phyloP scores from a whole-genome alignment of 2,888 invertebrate species.

The Diplazon laetatorius region DNA sequence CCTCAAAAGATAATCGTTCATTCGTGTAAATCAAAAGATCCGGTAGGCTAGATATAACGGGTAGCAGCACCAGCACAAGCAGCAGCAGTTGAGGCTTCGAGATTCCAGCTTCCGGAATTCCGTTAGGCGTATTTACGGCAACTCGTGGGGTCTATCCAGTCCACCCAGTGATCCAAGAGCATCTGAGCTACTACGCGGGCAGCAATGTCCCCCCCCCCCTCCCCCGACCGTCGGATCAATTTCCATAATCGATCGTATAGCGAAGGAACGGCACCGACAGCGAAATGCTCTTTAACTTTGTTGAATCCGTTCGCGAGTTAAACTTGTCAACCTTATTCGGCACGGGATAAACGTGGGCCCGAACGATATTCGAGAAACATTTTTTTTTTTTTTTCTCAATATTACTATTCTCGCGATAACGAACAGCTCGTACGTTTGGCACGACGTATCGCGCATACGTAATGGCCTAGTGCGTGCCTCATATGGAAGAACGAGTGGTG shows the following conservation, averaged over 20 bases:
- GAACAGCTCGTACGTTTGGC: background rate
- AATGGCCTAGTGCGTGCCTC: background rate
- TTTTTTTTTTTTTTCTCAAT: constrained; percentile 14
- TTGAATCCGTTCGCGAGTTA: background rate
- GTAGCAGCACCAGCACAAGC: constrained; percentile 44
- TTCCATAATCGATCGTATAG: constrained; percentile 66
- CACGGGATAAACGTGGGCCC: constrained; percentile 14
- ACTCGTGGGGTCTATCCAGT: constrained; percentile 30
- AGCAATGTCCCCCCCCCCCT: too few relatives aligned
- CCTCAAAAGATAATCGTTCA: constrained; percentile 35
- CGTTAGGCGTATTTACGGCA: constrained; percentile 50
- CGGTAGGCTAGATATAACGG: constrained; percentile 51
- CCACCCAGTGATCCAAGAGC: too few relatives aligned
- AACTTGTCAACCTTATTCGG: background rate
- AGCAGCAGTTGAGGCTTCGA: constrained; percentile 35
- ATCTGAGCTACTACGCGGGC: too few relatives aligned
- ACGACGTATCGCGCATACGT: constrained; percentile 12
- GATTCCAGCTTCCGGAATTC: constrained; percentile 65
- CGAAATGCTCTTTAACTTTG: constrained; percentile 61
- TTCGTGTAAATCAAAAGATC: background rate
- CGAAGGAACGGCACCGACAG: constrained; percentile 62
- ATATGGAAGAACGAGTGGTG: background rate
- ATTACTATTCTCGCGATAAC: constrained; percentile 28
- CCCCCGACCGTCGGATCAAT: constrained; percentile 51
- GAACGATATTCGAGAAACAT: constrained; percentile 23